These are phyloP conservation scores for Pseudachorutes palmiensis DNA, from an alignment of 1,140 invertebrate genomes.

Conservation along the genomic window DNA sequence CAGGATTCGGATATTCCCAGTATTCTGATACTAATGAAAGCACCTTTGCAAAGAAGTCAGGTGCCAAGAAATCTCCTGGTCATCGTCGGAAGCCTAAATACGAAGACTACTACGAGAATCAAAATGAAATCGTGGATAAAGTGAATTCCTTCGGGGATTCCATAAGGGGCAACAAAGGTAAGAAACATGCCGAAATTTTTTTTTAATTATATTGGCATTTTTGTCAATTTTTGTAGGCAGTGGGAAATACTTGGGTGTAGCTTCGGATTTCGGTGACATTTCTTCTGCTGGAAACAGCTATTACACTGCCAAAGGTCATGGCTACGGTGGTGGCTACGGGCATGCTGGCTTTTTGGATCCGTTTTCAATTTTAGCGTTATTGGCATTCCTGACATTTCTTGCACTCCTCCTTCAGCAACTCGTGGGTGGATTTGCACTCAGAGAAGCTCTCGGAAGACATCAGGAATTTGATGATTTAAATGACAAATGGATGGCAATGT, in stretches of 20 bases:
- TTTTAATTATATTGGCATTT: too few relatives aligned
- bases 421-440: too few relatives aligned
- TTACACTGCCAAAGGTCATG: conserved; percentile 6
- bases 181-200: too few relatives aligned
- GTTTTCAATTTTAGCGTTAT: too few relatives aligned
- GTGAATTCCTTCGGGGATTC: background rate
- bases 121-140: background rate
- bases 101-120: conserved; percentile 18
- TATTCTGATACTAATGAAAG: background rate
- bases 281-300: background rate
- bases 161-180: background rate
- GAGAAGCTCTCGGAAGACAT: too few relatives aligned
- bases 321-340: conserved; percentile 18
- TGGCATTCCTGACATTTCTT: too few relatives aligned
- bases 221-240: background rate
- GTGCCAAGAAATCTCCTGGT: background rate
- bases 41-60: background rate
- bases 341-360: conserved; percentile 26
- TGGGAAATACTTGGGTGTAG: background rate
- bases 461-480: too few relatives aligned
- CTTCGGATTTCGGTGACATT: background rate
- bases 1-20: conserved; percentile 24
- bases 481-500: too few relatives aligned
- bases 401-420: too few relatives aligned
- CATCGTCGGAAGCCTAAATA: background rate